phyloP scores from a whole-genome alignment of 1,140 invertebrate species.

The Bombyx mori region DNA sequence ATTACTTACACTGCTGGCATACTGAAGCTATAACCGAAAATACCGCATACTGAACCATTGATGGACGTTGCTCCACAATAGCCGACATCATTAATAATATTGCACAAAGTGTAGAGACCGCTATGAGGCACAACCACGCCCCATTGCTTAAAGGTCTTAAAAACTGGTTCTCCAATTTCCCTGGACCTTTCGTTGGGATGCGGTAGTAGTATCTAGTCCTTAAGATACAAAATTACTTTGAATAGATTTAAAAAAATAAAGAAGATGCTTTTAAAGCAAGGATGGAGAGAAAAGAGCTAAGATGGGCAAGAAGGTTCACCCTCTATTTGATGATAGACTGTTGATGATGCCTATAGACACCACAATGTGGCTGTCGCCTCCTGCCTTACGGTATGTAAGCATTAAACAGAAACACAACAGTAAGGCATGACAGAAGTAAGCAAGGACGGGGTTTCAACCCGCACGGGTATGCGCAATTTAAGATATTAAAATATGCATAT shows the following conservation, averaged over 20 bases:
- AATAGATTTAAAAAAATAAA: background rate
- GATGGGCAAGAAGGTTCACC: background rate
- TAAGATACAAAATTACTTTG: slow-evolving; percentile 10
- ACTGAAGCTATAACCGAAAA: slow-evolving; percentile 45
- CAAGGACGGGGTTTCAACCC: too few species aligned
- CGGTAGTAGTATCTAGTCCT: slow-evolving; percentile 51
- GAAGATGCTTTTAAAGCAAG: background rate
- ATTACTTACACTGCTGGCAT: slow-evolving; percentile 52
- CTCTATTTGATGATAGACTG: background rate
- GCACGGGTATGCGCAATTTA: too few species aligned
- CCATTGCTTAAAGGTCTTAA: slow-evolving; percentile 31
- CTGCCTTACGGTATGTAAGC: too few species aligned
- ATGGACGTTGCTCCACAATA: slow-evolving; percentile 25
- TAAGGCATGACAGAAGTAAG: too few species aligned
- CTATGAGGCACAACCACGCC: slow-evolving; percentile 33
- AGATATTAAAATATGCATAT: too few species aligned
- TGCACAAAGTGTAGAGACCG: slow-evolving; percentile 24
- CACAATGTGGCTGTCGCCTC: background rate
- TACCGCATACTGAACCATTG: slow-evolving; percentile 29
- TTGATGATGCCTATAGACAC: background rate
- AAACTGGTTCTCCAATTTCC: slow-evolving; percentile 55
- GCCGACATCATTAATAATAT: slow-evolving; percentile 31
- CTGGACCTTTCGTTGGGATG: slow-evolving; percentile 41
- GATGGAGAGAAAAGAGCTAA: too few species aligned
- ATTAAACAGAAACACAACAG: too few species aligned